Evolutionary conservation across 1,140 invertebrate species (phyloP).

Genomic region (Drosophila erecta): DNA sequence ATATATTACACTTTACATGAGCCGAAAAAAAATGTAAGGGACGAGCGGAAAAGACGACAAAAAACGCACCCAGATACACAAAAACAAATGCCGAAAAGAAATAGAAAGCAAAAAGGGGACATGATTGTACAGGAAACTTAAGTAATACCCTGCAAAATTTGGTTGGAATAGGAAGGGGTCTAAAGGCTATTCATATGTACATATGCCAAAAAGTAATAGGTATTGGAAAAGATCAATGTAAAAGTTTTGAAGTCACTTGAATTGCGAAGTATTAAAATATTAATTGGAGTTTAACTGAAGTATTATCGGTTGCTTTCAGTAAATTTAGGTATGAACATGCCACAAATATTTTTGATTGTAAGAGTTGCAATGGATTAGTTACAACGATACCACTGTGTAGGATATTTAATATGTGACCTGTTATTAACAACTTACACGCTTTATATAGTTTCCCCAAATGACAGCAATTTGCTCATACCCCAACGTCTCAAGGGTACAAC

Average conservation of each 20-base stretch:
- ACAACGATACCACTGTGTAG: too few relatives aligned
- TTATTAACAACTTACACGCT: neutral
- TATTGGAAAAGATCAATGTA: too few relatives aligned
- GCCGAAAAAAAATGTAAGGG: constrained; percentile 21
- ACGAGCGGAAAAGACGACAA: constrained; percentile 19
- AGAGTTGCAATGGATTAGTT: neutral
- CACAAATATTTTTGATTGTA: neutral
- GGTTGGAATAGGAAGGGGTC: too few relatives aligned
- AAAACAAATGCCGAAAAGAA: constrained; percentile 19
- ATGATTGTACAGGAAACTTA: neutral
- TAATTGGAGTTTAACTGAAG: too few relatives aligned
- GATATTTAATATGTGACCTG: neutral
- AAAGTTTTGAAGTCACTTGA: too few relatives aligned
- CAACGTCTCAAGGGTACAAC: constrained; percentile 4
- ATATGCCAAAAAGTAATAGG: too few relatives aligned
- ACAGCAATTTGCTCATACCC: neutral
- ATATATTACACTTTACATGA: constrained; percentile 66
- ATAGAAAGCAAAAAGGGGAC: constrained; percentile 12
- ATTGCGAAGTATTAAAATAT: too few relatives aligned
- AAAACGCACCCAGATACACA: constrained; percentile 44
- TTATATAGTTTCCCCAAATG: neutral
- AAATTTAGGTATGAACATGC: too few relatives aligned
- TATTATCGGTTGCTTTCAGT: too few relatives aligned
- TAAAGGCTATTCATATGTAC: too few relatives aligned
- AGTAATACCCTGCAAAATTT: constrained; percentile 1